Evolutionary conservation across 2,888 invertebrate genomes (phyloP).

Genomic region (Habrosyne pyritoides): DNA sequence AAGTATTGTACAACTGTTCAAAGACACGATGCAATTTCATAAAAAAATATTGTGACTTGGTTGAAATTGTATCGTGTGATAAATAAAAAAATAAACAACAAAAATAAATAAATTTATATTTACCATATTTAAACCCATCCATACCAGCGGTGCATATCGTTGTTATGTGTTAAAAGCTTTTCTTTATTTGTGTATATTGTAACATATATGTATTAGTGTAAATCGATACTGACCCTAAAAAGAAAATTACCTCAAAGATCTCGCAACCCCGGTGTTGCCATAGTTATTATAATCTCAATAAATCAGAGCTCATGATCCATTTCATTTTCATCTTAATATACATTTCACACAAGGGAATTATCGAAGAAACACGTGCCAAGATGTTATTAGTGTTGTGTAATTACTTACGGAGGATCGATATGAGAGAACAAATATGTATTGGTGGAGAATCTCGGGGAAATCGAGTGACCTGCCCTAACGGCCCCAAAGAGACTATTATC

Average conservation of each 20-base stretch:
- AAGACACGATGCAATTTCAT: slow-evolving; percentile 45
- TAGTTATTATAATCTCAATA: slow-evolving; percentile 4
- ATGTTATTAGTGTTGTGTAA: slow-evolving; percentile 62
- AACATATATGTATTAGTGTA: slow-evolving; percentile 26
- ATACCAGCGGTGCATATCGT: slow-evolving; percentile 83
- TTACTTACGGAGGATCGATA: slow-evolving; percentile 56
- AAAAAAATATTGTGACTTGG: slow-evolving; percentile 16
- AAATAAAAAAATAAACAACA: slow-evolving; percentile 29
- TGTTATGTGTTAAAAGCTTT: slow-evolving; percentile 52
- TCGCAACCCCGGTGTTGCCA: slow-evolving; percentile 1
- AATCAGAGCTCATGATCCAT: slow-evolving; percentile 15
- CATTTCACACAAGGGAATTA: slow-evolving; percentile 37
- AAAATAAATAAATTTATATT: slow-evolving; percentile 52
- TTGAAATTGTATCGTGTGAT: slow-evolving; percentile 41
- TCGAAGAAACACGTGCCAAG: slow-evolving; percentile 36
- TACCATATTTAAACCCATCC: slow-evolving; percentile 75
- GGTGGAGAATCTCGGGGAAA: slow-evolving; percentile 54
- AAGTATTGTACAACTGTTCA: slow-evolving; percentile 44
- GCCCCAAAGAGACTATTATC: slow-evolving; percentile 64
- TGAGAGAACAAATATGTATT: slow-evolving; percentile 52
- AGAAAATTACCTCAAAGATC: slow-evolving; percentile 18
- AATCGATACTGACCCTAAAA: slow-evolving; percentile 15
- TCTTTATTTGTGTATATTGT: slow-evolving; percentile 52
- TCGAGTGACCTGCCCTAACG: slow-evolving; percentile 61
- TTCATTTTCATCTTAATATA: slow-evolving; percentile 33